Percentiles rank a stretch among this genome's conserved stretches.
Evolutionary conservation across 2,888 invertebrate genomes (phyloP).

Genomic region (Lysandra bellargus): DNA sequence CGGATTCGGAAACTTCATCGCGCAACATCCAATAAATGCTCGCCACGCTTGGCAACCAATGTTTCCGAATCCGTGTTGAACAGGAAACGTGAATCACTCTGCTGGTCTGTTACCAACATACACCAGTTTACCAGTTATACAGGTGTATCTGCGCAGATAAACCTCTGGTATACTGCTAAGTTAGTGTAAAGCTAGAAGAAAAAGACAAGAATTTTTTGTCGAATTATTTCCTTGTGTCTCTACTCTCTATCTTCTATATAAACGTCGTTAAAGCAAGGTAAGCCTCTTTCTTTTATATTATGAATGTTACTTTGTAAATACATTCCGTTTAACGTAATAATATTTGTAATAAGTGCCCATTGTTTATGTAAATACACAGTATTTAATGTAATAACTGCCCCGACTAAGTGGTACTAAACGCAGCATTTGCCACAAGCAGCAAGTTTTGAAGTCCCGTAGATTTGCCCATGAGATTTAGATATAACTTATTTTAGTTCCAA

Average conservation of each 20-base stretch:
- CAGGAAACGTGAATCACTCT: too few relatives aligned
- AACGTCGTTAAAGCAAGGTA: conserved; percentile 5
- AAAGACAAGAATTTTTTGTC: too few relatives aligned
- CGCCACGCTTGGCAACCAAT: too few relatives aligned
- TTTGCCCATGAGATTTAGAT: background rate
- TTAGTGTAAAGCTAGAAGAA: background rate
- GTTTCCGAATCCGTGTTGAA: too few relatives aligned
- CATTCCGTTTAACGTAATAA: conserved; percentile 5
- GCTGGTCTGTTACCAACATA: too few relatives aligned
- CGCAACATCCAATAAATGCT: too few relatives aligned
- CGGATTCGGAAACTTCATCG: too few relatives aligned
- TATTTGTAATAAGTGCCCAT: conserved; percentile 11
- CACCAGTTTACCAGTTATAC: background rate
- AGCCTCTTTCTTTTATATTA: conserved; percentile 21
- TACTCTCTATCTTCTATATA: background rate
- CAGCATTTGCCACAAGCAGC: conserved; percentile 7
- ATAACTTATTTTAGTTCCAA: background rate
- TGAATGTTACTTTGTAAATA: conserved; percentile 19
- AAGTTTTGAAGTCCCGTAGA: background rate
- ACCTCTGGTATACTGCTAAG: background rate
- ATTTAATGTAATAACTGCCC: conserved; percentile 3
- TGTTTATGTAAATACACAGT: conserved; percentile 20
- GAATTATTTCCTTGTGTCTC: background rate
- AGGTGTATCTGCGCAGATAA: background rate
- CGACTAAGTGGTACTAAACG: conserved; percentile 4